phyloP scores from a whole-genome alignment of 2,888 invertebrate species.

The Rhabditoides inermis region DNA sequence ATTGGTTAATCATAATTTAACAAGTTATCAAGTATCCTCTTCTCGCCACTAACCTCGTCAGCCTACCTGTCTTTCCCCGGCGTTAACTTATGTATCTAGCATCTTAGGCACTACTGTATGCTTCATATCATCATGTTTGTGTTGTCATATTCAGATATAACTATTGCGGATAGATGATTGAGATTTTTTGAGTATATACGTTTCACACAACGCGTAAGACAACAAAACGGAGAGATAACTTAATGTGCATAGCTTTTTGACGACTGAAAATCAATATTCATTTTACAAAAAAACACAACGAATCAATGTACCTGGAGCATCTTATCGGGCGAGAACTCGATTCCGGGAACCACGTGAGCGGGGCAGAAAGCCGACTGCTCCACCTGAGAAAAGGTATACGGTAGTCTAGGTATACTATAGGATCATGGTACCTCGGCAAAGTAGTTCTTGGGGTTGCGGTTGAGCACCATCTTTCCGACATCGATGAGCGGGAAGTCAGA shows the following conservation, averaged over 20 bases:
- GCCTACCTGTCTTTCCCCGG: too few species aligned
- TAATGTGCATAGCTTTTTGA: background rate
- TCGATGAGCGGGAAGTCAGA: constrained; percentile 37
- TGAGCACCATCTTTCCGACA: constrained; percentile 40
- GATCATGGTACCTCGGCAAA: constrained; percentile 31
- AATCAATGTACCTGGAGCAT: constrained; percentile 31
- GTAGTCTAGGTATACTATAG: background rate
- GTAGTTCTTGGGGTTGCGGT: constrained; percentile 44
- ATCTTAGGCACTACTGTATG: background rate
- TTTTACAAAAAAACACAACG: too few species aligned
- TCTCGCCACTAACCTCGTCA: background rate
- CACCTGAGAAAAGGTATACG: constrained; percentile 10
- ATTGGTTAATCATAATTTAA: background rate
- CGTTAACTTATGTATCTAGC: too few species aligned
- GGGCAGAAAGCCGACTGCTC: constrained; percentile 44
- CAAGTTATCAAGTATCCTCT: background rate
- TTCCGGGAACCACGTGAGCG: constrained; percentile 44
- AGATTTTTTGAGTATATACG: too few species aligned
- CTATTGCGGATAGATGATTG: too few species aligned
- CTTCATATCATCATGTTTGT: too few species aligned
- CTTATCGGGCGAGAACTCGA: constrained; percentile 46
- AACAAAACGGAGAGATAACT: background rate
- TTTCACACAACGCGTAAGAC: background rate
- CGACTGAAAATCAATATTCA: too few species aligned
- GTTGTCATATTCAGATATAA: too few species aligned